A percentile compares a stretch with the other conserved stretches of the same genome.
Evolutionary conservation across 2,113 vertebrate genomes (phyloP).

Genomic region (Ptilorrhoa leucosticta): DNA sequence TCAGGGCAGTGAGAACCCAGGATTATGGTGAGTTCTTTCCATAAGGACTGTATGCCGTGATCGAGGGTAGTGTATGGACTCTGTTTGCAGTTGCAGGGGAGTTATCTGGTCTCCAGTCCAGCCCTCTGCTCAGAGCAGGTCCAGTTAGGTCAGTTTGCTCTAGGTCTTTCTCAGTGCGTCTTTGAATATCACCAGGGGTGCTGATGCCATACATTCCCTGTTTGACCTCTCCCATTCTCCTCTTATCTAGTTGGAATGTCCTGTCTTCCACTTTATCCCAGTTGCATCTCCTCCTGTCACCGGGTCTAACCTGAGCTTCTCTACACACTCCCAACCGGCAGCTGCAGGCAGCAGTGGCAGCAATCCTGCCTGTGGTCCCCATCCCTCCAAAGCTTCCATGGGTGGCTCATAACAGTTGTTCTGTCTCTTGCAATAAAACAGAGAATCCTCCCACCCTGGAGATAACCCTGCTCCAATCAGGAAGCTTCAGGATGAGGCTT

Average conservation of each 20-base stretch:
- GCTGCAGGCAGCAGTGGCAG: background rate
- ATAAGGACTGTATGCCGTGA: background rate
- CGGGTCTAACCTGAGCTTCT: background rate
- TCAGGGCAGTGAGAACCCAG: background rate
- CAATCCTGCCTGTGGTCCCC: accelerated
- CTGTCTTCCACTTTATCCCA: background rate
- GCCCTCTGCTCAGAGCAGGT: background rate
- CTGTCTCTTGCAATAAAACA: background rate
- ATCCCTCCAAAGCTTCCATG: background rate
- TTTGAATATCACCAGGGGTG: background rate
- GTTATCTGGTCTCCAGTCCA: background rate
- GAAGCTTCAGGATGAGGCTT: background rate
- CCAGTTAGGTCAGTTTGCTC: background rate
- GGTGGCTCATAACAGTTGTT: background rate
- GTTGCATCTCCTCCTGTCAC: background rate
- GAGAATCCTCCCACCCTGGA: background rate
- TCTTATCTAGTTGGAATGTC: background rate
- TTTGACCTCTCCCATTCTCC: background rate
- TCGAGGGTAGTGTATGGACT: accelerated
- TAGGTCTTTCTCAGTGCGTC: background rate
- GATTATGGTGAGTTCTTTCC: background rate
- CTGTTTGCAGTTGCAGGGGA: background rate
- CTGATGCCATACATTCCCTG: background rate
- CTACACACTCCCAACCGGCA: background rate
- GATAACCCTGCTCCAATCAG: background rate